A percentile compares a stretch with the other conserved stretches of the same genome.
phyloP scores from a whole-genome alignment of 2,113 vertebrate species.

The Nematolebias whitei region DNA sequence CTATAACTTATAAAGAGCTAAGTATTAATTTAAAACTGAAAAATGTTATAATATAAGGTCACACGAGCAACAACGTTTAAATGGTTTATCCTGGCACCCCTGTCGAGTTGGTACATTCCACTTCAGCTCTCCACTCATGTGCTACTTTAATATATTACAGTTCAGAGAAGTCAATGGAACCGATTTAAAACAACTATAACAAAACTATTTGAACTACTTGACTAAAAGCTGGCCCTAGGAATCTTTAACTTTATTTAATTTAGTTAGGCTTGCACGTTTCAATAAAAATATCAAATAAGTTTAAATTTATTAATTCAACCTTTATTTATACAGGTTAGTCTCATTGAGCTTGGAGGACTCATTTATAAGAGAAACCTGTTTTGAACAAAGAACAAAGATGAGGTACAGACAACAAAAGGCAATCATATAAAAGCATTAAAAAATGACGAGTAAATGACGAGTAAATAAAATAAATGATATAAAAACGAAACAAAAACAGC shows the following conservation, averaged over 20 bases:
- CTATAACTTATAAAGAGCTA: rapidly evolving
- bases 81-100: neutral
- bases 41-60: rapidly evolving
- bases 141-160: constrained; percentile 24
- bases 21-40: neutral
- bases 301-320: too few species aligned
- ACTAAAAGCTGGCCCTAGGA: neutral
- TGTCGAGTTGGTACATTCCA: constrained; percentile 51
- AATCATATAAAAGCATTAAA: too few species aligned
- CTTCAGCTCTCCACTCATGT: constrained; percentile 36
- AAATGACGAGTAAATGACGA: too few species aligned
- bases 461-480: too few species aligned
- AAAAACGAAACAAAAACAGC: too few species aligned
- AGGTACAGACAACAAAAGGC: too few species aligned
- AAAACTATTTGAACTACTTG: neutral
- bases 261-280: neutral
- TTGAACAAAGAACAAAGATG: too few species aligned
- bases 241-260: neutral
- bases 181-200: neutral
- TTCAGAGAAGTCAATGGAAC: constrained; percentile 26
- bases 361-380: too few species aligned
- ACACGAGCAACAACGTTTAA: rapidly evolving
- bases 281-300: too few species aligned
- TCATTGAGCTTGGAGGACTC: too few species aligned
- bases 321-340: too few species aligned